Percentiles rank a stretch among this genome's conserved stretches.
These are phyloP conservation scores for Spicauda simplicius DNA, from an alignment of 2,888 invertebrate genomes.

Conservation along the genomic window DNA sequence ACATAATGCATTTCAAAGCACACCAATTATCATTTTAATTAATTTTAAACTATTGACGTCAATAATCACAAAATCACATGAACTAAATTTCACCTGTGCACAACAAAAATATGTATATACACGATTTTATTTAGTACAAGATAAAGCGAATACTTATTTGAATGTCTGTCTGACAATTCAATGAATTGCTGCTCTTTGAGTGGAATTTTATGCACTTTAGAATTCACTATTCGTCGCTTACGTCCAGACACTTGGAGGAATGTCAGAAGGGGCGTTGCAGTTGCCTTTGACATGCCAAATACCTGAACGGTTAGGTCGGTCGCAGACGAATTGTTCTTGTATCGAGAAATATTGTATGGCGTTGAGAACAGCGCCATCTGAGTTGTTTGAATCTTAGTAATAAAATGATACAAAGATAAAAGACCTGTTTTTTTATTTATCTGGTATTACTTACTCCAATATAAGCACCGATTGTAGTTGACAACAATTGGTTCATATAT, in stretches of 20 bases:
- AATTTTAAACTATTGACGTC: no score
- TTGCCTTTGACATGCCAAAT: constrained; percentile 9
- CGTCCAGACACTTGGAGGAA: constrained; percentile 10
- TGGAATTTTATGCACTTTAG: constrained; percentile 22
- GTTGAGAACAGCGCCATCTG: neutral
- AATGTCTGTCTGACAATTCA: constrained; percentile 7
- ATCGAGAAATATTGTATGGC: neutral
- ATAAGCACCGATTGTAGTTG: no score
- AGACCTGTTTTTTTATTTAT: no score
- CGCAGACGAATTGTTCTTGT: neutral
- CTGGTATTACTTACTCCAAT: no score
- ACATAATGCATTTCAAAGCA: no score
- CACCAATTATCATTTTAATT: no score
- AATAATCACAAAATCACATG: no score
- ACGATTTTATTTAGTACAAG: neutral
- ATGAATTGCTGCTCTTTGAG: constrained; percentile 7
- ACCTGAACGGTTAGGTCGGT: neutral
- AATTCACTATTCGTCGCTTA: constrained; percentile 22
- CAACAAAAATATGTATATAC: neutral
- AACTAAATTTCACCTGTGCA: neutral
- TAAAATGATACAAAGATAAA: no score
- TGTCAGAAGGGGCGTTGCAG: constrained; percentile 23
- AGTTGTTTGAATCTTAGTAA: neutral
- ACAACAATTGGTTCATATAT: no score
- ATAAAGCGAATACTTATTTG: neutral